Percentiles rank a stretch among this genome's conserved stretches.
Evolutionary conservation across 2,797 vertebrate species (phyloP).

Genomic region (Alauda arvensis): DNA sequence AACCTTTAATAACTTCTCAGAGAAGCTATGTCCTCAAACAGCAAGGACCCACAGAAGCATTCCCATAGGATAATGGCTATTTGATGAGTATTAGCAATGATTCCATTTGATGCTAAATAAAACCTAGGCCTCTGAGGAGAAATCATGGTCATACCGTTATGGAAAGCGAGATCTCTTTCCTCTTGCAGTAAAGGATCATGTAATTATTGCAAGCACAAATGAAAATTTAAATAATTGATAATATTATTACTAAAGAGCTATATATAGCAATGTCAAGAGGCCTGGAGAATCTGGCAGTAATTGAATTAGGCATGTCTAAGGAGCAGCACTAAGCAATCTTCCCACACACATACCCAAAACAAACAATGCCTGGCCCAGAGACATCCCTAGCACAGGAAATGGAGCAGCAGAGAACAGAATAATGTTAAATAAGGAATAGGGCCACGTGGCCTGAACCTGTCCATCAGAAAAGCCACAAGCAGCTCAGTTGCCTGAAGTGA

Average conservation of each 20-base stretch:
- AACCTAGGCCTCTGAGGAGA: background rate
- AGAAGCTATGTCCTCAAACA: background rate
- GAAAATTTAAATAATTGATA: conserved; percentile 50
- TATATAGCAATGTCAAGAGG: conserved; percentile 6
- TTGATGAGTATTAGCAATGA: background rate
- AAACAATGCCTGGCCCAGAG: background rate
- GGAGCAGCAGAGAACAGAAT: background rate
- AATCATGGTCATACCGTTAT: background rate
- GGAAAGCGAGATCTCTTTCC: background rate
- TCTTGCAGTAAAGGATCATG: background rate
- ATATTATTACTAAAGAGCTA: conserved; percentile 18
- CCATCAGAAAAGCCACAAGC: background rate
- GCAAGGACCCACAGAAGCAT: background rate
- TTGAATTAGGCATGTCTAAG: conserved; percentile 15
- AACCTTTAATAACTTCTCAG: background rate
- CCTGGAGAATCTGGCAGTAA: conserved; percentile 17
- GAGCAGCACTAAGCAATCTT: background rate
- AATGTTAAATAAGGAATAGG: background rate
- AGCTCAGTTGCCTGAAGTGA: background rate
- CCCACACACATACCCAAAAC: background rate
- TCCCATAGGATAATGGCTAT: background rate
- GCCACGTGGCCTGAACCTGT: background rate
- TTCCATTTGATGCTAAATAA: background rate
- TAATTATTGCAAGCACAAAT: conserved; percentile 39
- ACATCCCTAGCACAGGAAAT: background rate